Evolutionary conservation across 2,888 invertebrate species (phyloP).

Genomic region (Matsumyia berberina): DNA sequence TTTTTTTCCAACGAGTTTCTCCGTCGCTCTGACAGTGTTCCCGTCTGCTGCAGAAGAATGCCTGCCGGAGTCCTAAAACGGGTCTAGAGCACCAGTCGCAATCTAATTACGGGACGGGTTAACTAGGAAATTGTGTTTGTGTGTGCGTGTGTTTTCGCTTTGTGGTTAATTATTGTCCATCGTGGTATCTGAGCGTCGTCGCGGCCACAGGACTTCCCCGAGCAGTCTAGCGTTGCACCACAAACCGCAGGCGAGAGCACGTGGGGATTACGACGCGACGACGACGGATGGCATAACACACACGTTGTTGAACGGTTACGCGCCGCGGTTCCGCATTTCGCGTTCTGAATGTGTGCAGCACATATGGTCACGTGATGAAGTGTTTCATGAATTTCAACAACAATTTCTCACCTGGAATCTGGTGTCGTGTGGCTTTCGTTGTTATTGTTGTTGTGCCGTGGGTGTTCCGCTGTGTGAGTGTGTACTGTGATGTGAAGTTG

Average conservation of each 20-base stretch:
- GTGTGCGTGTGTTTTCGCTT: constrained; percentile 35
- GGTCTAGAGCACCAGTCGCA: constrained; percentile 41
- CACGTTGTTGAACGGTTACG: constrained; percentile 64
- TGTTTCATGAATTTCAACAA: constrained; percentile 81
- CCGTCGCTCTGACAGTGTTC: constrained; percentile 33
- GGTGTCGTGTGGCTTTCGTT: constrained; percentile 62
- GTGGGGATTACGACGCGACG: constrained; percentile 56
- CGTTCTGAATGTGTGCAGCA: constrained; percentile 68
- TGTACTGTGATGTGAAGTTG: constrained; percentile 59
- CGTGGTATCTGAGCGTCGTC: constrained; percentile 28
- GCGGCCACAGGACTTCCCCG: constrained; percentile 56
- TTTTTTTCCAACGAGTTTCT: constrained; percentile 71
- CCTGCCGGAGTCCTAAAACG: constrained; percentile 16
- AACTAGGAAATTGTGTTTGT: constrained; percentile 28
- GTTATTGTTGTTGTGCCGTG: constrained; percentile 54
- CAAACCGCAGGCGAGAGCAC: constrained; percentile 62
- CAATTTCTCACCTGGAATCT: constrained; percentile 82
- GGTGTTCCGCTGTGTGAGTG: constrained; percentile 39
- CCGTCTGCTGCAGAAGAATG: constrained; percentile 34
- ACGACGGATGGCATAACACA: constrained; percentile 34
- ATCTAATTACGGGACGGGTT: constrained; percentile 56
- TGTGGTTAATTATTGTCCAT: constrained; percentile 46
- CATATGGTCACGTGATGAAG: constrained; percentile 80
- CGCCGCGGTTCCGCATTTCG: constrained; percentile 69
- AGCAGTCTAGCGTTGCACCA: constrained; percentile 60